Conservation (phyloP, 2,888 invertebrate genomes). For the Catocala nupta region DNA sequence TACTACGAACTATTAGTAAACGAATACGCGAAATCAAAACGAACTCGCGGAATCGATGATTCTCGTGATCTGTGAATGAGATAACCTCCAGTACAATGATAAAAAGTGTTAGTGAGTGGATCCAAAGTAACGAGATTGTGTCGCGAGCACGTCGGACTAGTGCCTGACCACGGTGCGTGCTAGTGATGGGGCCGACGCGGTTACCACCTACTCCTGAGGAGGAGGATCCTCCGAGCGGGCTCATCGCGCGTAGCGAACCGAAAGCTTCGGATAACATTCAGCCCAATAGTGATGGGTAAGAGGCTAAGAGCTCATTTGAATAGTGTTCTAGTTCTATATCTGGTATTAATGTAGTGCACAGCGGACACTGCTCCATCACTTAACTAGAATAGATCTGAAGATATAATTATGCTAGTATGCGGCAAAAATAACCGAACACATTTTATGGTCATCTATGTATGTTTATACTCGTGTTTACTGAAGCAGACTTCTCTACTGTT, state of each 20-base stretch:
- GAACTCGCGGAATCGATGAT: slow-evolving; percentile 35
- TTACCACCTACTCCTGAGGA: slow-evolving; percentile 80
- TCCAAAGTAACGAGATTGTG: slow-evolving; percentile 60
- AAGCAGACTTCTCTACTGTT: too few species aligned
- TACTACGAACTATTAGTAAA: slow-evolving; percentile 54
- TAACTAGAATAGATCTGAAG: slow-evolving; percentile 17
- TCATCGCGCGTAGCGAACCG: slow-evolving; percentile 55
- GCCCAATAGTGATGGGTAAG: slow-evolving; percentile 69
- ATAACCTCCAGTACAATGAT: slow-evolving; percentile 61
- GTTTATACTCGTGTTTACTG: too few species aligned
- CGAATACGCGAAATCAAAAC: slow-evolving; percentile 53
- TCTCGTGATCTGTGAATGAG: slow-evolving; percentile 49
- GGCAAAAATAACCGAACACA: slow-evolving; percentile 3
- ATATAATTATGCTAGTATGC: slow-evolving; percentile 3
- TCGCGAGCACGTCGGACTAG: slow-evolving; percentile 70
- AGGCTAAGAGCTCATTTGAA: slow-evolving; percentile 40
- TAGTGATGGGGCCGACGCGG: slow-evolving; percentile 79
- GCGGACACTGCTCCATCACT: slow-evolving; percentile 9
- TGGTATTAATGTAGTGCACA: slow-evolving; percentile 23
- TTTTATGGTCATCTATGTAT: neutral
- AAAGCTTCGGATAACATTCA: slow-evolving; percentile 64
- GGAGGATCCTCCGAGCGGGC: slow-evolving; percentile 69
- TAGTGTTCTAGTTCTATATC: slow-evolving; percentile 35
- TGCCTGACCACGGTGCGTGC: slow-evolving; percentile 64
- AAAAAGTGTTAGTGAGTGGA: slow-evolving; percentile 65